Percentiles rank a stretch among this genome's conserved stretches.
phyloP scores from a whole-genome alignment of 2,888 invertebrate genomes.

The Brassicogethes aeneus region DNA sequence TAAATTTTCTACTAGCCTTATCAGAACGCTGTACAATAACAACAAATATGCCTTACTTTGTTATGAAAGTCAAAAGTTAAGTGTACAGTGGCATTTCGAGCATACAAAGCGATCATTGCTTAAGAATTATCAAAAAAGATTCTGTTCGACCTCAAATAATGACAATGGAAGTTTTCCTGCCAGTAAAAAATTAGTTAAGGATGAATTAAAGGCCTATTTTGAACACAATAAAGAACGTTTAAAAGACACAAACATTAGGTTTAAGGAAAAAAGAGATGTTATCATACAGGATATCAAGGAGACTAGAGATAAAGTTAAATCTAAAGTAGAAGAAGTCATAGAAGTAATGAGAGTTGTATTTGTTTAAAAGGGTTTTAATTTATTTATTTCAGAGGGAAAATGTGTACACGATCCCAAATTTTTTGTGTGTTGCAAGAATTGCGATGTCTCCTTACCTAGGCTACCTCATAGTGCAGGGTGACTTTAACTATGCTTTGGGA shows the following conservation, averaged over 20 bases:
- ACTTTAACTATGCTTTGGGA: constrained; percentile 72
- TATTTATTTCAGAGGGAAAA: constrained; percentile 60
- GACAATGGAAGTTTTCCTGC: too few relatives aligned
- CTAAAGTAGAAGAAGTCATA: constrained; percentile 65
- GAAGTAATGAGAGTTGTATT: constrained; percentile 43
- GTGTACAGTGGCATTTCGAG: neutral
- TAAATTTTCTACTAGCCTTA: too few relatives aligned
- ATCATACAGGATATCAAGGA: constrained; percentile 63
- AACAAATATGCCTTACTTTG: too few relatives aligned
- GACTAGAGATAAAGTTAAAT: constrained; percentile 61
- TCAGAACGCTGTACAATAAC: too few relatives aligned
- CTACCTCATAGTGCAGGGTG: constrained; percentile 74
- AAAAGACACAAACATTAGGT: constrained; percentile 48
- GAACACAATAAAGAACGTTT: constrained; percentile 54
- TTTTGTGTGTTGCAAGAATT: constrained; percentile 80
- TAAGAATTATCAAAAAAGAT: too few relatives aligned
- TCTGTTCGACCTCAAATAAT: too few relatives aligned
- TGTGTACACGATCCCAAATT: constrained; percentile 87
- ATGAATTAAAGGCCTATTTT: constrained; percentile 37
- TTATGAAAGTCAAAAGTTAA: too few relatives aligned
- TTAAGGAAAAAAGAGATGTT: constrained; percentile 52
- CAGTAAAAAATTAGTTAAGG: constrained; percentile 4
- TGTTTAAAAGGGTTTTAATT: constrained; percentile 7
- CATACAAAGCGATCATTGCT: neutral
- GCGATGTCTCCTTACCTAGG: constrained; percentile 81